Conservation (phyloP, 2,797 vertebrate species). For the Megalops cyprinoides region DNA sequence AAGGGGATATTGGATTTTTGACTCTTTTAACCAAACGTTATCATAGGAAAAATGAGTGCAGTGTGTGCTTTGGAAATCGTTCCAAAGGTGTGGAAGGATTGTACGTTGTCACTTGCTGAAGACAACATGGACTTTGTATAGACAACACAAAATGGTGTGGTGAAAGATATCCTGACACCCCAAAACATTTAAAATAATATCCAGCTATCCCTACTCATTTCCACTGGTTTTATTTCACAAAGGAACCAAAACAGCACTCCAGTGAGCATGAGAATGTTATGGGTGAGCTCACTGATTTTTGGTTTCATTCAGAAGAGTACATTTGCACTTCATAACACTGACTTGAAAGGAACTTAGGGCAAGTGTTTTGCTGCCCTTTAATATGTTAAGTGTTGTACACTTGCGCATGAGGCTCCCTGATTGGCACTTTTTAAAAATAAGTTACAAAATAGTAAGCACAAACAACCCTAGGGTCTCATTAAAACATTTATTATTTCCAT, state of each 20-base stretch:
- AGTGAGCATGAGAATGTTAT: not conserved
- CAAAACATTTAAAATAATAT: not conserved
- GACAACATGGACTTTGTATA: not conserved
- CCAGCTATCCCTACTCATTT: not conserved
- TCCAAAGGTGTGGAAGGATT: not conserved
- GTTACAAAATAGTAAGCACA: too few species aligned
- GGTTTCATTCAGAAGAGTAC: too few species aligned
- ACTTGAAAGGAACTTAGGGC: not conserved
- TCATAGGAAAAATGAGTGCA: not conserved
- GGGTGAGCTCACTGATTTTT: not conserved
- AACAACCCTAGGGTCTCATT: not conserved
- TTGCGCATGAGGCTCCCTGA: not conserved
- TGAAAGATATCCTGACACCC: not conserved
- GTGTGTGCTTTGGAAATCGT: not conserved
- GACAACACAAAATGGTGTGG: not conserved
- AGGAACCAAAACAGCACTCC: not conserved
- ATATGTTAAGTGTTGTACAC: not conserved
- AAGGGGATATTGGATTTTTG: slow-evolving; percentile 18
- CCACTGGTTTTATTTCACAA: not conserved
- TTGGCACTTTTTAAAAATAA: too few species aligned
- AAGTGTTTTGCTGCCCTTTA: too few species aligned
- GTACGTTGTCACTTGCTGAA: too few species aligned
- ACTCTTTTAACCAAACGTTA: slow-evolving; percentile 1
- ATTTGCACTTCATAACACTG: too few species aligned
- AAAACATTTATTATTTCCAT: not conserved